Evolutionary conservation across 1,140 invertebrate genomes (phyloP).

Genomic region (Caenorhabditis latens): DNA sequence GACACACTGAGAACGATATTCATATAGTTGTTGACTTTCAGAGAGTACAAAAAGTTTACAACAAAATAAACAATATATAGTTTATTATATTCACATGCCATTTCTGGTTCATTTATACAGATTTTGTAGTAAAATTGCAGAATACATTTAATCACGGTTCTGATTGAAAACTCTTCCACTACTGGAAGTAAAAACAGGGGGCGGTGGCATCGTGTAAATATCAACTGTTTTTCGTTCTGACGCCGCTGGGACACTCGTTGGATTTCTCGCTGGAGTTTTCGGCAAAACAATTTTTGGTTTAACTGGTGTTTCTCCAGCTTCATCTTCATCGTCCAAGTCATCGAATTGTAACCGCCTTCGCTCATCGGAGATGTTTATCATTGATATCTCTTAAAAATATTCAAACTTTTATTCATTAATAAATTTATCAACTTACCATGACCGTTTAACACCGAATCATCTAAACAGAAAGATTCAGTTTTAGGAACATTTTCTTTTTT

Average conservation of each 20-base stretch:
- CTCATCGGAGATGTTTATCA: conserved; percentile 22
- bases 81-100: not conserved
- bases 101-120: not conserved
- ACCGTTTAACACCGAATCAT: conserved; percentile 17
- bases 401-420: not conserved
- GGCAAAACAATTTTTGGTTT: not conserved
- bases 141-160: not conserved
- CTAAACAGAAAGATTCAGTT: not conserved
- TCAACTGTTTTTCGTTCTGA: conserved; percentile 8
- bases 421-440: not conserved
- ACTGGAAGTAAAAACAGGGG: conserved; percentile 21
- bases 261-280: not conserved
- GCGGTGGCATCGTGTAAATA: not conserved
- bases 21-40: too few relatives aligned
- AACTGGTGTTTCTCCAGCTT: not conserved
- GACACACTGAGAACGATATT: too few relatives aligned
- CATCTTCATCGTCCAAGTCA: conserved; percentile 1
- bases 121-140: conserved; percentile 2
- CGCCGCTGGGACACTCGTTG: not conserved
- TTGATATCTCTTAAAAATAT: conserved; percentile 31
- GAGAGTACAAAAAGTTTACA: not conserved
- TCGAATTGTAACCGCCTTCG: conserved; percentile 1
- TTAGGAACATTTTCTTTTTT: not conserved
- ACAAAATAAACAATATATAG: not conserved
- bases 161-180: conserved; percentile 1